Percentiles rank a stretch among this genome's conserved stretches.
These are phyloP conservation scores for Nasonia oneida DNA, from an alignment of 2,888 invertebrate genomes.

Conservation along the genomic window DNA sequence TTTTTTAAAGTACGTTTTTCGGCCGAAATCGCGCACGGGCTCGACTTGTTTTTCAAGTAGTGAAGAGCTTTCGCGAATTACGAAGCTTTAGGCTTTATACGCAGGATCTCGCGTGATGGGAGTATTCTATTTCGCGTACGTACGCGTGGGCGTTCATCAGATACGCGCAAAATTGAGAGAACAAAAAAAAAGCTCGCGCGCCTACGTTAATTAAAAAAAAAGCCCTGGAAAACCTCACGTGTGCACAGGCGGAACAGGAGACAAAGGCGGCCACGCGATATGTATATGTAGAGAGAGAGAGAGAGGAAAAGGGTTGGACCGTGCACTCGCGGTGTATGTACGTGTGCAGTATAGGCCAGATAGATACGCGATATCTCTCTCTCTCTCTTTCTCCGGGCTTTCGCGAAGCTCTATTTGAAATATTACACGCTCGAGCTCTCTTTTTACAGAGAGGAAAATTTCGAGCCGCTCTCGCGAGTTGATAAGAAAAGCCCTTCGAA, in stretches of 20 bases:
- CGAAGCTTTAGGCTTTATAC: neutral
- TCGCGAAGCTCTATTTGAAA: conserved; percentile 4
- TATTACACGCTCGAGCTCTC: conserved; percentile 2
- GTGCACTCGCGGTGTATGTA: neutral
- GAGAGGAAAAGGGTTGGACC: conserved; percentile 1
- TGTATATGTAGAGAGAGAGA: neutral
- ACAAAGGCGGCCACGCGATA: neutral
- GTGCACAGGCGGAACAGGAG: neutral
- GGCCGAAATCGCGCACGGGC: neutral
- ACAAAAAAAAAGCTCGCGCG: neutral
- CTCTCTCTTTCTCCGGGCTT: neutral
- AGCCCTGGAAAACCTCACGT: neutral
- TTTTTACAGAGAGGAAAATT: neutral
- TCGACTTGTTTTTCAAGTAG: neutral
- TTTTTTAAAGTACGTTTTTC: neutral
- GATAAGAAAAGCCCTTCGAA: conserved; percentile 4
- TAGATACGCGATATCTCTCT: neutral
- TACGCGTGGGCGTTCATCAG: neutral
- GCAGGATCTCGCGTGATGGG: neutral
- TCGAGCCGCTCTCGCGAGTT: neutral
- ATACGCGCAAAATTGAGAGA: neutral
- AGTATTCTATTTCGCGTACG: neutral
- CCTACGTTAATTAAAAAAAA: neutral
- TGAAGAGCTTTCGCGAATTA: neutral
- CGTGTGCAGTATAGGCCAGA: neutral